Percentiles rank a stretch among this genome's conserved stretches.
phyloP scores from a whole-genome alignment of 2,113 vertebrate genomes.

The Hippocampus zosterae region DNA sequence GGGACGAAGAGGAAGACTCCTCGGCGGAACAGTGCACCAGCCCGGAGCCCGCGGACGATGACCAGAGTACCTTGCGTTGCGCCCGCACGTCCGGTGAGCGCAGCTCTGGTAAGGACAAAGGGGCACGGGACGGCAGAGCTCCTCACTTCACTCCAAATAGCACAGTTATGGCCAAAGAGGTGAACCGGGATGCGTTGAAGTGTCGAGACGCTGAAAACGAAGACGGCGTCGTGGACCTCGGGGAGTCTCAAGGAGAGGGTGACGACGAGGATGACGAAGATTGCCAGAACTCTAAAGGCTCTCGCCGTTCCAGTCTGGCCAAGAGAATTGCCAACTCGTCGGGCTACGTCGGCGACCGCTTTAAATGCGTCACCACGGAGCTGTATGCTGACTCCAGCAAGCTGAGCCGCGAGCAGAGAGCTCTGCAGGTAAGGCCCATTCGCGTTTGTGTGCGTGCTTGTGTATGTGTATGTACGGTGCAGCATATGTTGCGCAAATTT shows the following conservation, averaged over 20 bases:
- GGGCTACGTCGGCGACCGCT: conserved; percentile 95
- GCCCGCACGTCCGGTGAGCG: conserved; percentile 69
- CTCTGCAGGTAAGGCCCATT: conserved; percentile 87
- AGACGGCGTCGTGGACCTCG: conserved; percentile 62
- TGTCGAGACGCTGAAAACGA: conserved; percentile 51
- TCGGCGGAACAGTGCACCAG: conserved; percentile 44
- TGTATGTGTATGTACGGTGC: not conserved
- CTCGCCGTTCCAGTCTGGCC: conserved; percentile 77
- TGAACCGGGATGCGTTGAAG: conserved; percentile 13
- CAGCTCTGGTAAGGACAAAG: conserved; percentile 55
- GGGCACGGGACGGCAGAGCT: conserved; percentile 23
- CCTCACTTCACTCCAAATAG: conserved; percentile 26
- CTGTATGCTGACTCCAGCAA: conserved; percentile 97
- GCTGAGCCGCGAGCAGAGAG: conserved; percentile 95
- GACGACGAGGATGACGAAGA: conserved; percentile 68
- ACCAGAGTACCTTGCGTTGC: conserved; percentile 69
- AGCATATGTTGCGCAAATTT: conserved; percentile 14
- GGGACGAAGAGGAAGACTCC: conserved; percentile 39
- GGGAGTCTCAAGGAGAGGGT: conserved; percentile 65
- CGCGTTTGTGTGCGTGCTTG: conserved; percentile 14
- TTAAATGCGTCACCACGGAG: conserved; percentile 97
- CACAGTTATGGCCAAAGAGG: conserved; percentile 45
- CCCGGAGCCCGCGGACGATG: conserved; percentile 54
- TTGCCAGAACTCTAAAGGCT: conserved; percentile 73
- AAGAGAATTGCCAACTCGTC: conserved; percentile 97